Conservation (phyloP, 2,113 vertebrate species). For the Microcebus murinus region DNA sequence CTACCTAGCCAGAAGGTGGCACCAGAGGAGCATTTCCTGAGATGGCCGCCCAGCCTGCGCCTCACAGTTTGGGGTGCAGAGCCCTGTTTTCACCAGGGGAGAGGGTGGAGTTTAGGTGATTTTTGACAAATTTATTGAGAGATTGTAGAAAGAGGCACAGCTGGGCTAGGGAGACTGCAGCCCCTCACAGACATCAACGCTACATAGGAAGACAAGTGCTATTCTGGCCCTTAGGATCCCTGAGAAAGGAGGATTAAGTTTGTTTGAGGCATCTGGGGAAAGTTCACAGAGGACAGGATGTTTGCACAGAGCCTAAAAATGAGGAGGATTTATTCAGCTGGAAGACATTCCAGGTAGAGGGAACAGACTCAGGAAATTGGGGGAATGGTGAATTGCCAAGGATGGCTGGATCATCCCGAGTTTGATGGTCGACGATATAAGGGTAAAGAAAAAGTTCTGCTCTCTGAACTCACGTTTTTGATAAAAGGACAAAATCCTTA, state of each 20-base stretch:
- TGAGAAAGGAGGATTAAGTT: background rate
- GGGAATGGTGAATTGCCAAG: background rate
- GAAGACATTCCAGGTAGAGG: background rate
- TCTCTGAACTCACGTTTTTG: background rate
- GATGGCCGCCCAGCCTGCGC: background rate
- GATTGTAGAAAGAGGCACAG: background rate
- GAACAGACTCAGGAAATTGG: background rate
- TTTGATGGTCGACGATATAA: background rate
- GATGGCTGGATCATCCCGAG: background rate
- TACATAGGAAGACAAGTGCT: background rate
- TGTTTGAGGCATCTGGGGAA: background rate
- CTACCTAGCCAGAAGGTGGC: constrained; percentile 20
- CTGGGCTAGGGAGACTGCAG: background rate
- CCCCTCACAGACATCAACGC: background rate
- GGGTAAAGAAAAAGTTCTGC: constrained; percentile 3
- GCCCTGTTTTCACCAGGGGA: background rate
- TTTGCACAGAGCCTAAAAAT: background rate
- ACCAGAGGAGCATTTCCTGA: constrained; percentile 33
- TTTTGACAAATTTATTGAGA: constrained; percentile 19
- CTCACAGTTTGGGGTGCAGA: background rate
- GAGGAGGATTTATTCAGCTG: background rate
- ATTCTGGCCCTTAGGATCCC: background rate
- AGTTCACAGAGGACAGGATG: background rate
- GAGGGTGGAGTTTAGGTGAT: background rate
- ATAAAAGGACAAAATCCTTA: background rate